Conservation (phyloP, 1,140 invertebrate genomes). For the Hormaphis cornu region DNA sequence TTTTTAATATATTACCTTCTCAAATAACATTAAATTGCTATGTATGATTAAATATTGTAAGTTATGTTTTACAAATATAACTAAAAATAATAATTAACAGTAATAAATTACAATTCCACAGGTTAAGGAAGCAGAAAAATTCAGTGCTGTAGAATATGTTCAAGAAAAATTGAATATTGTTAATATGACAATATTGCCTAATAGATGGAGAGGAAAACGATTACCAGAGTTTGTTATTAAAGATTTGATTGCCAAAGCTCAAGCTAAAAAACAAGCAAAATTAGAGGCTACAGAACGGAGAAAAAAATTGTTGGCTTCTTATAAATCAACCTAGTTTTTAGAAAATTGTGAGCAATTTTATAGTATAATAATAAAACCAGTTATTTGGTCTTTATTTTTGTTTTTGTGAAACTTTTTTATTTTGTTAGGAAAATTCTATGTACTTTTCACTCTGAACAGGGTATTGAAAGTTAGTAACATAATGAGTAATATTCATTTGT, state of each 20-base stretch:
- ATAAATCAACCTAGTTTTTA: not conserved
- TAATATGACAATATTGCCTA: slow-evolving; percentile 39
- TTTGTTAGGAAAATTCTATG: too few species aligned
- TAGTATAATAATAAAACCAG: not conserved
- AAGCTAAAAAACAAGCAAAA: slow-evolving; percentile 21
- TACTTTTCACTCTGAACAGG: too few species aligned
- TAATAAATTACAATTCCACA: slow-evolving; percentile 51
- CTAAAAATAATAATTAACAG: too few species aligned
- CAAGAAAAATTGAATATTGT: slow-evolving; percentile 38
- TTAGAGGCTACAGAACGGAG: not conserved
- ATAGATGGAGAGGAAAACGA: slow-evolving; percentile 36
- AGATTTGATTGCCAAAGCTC: slow-evolving; percentile 34
- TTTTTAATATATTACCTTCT: too few species aligned
- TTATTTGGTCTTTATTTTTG: not conserved
- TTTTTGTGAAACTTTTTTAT: too few species aligned
- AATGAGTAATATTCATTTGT: too few species aligned
- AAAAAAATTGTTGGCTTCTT: slow-evolving; percentile 16
- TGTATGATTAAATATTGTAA: too few species aligned
- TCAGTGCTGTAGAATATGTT: slow-evolving; percentile 44
- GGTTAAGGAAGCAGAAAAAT: slow-evolving; percentile 48
- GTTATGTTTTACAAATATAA: too few species aligned
- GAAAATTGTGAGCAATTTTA: not conserved
- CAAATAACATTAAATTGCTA: too few species aligned
- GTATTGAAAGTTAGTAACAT: too few species aligned
- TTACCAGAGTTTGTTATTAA: slow-evolving; percentile 38